Percentiles rank a stretch among this genome's conserved stretches.
Conservation (phyloP, 2,113 vertebrate species). For the Poicephalus gulielmi region DNA sequence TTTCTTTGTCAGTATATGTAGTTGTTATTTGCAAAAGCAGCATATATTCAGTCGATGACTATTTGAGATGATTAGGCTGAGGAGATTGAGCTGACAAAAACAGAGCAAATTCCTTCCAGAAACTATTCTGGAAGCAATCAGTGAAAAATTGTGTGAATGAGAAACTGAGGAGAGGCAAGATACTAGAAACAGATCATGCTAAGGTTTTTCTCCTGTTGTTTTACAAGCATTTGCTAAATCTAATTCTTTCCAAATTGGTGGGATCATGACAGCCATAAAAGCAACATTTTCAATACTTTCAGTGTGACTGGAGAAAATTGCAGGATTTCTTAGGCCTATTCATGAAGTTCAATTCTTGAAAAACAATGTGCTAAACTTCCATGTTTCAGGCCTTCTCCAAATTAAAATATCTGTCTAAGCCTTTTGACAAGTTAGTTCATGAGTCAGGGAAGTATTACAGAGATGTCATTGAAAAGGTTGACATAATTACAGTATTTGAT, state of each 20-base stretch:
- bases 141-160: background rate
- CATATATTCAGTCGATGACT: background rate
- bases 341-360: background rate
- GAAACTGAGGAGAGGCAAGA: background rate
- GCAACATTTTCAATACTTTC: background rate
- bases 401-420: constrained; percentile 4
- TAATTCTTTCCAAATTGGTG: background rate
- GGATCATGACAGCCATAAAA: background rate
- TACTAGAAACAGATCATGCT: background rate
- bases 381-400: constrained; percentile 1
- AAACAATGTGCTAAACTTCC: background rate
- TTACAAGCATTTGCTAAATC: background rate
- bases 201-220: background rate
- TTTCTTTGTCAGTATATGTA: background rate
- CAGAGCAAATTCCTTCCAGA: background rate
- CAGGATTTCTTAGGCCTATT: background rate
- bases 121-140: background rate
- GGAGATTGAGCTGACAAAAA: background rate
- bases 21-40: background rate
- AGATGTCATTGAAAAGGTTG: constrained; percentile 22
- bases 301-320: background rate
- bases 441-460: background rate
- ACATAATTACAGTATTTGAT: constrained; percentile 45
- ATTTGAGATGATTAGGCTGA: background rate
- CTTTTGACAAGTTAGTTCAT: constrained; percentile 34